Base-by-base conservation (phyloP, 2,888 invertebrate species). In the Melanostoma scalare region DNA sequence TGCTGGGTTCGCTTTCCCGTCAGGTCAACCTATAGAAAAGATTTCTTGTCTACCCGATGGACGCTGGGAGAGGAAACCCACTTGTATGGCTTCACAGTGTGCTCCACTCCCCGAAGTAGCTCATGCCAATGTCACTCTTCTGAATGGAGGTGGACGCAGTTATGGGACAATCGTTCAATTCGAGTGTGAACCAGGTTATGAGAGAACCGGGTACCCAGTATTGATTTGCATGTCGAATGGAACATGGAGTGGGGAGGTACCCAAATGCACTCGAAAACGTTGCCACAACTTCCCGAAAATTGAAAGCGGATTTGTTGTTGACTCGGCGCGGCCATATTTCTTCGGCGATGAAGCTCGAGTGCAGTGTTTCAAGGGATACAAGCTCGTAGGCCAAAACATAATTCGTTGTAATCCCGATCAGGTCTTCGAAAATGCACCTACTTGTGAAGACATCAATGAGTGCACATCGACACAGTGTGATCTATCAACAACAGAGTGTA, bases 221-320 rank as follows among this genome's bases (percentile, higher is more conserved):
- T 94, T 98, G 50, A 94, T 97, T 44, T 98, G 98, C 90, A 97
- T 97, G 97, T 97, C 97, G 89, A 97, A 98, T 89, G 98, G 98
- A 63, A 97, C 97, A 6, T 98, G 98, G 98, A 97, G 97, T 78
- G 97, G 96, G 77, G 95, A 96, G 86, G 96, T 97, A 3, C 98
- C 98, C 1, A 94, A 95, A 4, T 98, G 98, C 90, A 94, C 96
- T 42, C 94, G 97, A 92, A 91, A 91, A 74, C 89, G 90, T 8
- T 91, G 91, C 85, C 88, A 88, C 61, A 90, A 93, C 92, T 94
- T 96, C 88, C 97, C 97, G 0, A 94, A 94, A 89, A 96, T 98
- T 81, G 94, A 95, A 87, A 97, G 97, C 88, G 98, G 98, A 20
- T 97, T 96, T 87, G 94, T 98, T 52, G 95, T 96, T 31, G 97